These are phyloP conservation scores for Hafferia zeledoni DNA, from an alignment of 2,797 vertebrate genomes.

Conservation along the genomic window DNA sequence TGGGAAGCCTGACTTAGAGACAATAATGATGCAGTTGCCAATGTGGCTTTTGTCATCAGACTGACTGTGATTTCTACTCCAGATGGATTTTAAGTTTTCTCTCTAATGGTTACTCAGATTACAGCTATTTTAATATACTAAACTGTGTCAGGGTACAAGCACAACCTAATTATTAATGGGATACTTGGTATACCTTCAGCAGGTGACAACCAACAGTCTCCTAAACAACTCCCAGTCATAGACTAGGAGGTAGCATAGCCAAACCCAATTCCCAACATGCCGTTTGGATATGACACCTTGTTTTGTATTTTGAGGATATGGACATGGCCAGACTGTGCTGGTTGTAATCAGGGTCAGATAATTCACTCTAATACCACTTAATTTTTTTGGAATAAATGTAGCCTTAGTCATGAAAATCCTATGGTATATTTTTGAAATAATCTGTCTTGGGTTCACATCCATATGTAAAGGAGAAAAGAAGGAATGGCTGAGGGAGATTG, in stretches of 20 bases:
- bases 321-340: background rate
- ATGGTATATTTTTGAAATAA: background rate
- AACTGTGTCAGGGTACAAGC: background rate
- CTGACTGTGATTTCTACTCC: background rate
- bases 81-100: background rate
- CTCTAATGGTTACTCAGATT: background rate
- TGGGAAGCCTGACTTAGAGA: background rate
- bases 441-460: background rate
- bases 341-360: background rate
- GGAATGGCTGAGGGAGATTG: background rate
- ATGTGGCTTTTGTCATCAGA: background rate
- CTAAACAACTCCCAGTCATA: background rate
- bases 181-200: background rate
- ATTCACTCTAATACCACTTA: background rate
- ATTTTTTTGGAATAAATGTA: background rate
- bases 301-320: background rate
- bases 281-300: background rate
- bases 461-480: slow-evolving; percentile 19
- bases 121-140: background rate
- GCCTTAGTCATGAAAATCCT: background rate
- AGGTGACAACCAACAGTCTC: background rate
- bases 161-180: background rate
- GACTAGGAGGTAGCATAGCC: background rate
- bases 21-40: background rate
- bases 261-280: background rate